Percentiles rank a stretch among this genome's conserved stretches.
phyloP scores from a whole-genome alignment of 2,797 vertebrate genomes.

The Microhierax caerulescens region DNA sequence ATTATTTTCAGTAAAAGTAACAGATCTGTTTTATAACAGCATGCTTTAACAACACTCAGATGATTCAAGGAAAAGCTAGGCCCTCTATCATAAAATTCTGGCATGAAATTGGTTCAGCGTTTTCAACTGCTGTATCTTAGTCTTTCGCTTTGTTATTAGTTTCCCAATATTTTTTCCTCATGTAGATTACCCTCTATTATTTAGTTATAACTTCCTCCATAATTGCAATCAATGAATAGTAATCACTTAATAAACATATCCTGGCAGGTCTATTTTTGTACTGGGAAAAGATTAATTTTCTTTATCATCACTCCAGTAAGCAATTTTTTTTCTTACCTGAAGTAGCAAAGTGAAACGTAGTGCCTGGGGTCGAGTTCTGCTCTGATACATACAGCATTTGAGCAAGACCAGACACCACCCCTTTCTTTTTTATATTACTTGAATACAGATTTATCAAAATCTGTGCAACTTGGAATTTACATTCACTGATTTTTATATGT shows the following conservation, averaged over 20 bases:
- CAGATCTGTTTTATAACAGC: constrained; percentile 23
- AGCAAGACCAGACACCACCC: background rate
- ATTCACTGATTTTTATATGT: background rate
- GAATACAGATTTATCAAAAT: background rate
- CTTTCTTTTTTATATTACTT: background rate
- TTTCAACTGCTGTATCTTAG: background rate
- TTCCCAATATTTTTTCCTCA: constrained; percentile 34
- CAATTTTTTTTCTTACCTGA: constrained; percentile 63
- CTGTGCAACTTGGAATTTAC: background rate
- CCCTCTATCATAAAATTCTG: background rate
- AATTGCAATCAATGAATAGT: constrained; percentile 73
- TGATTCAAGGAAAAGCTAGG: background rate
- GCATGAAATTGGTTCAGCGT: constrained; percentile 20
- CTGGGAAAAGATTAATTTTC: constrained; percentile 76
- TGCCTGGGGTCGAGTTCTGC: background rate
- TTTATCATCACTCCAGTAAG: constrained; percentile 70
- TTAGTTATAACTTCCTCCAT: constrained; percentile 72
- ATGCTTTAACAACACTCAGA: background rate
- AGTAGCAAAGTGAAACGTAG: constrained; percentile 43
- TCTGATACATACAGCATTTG: background rate
- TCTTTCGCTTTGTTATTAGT: constrained; percentile 55
- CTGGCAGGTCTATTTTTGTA: constrained; percentile 73
- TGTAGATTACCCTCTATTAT: constrained; percentile 61
- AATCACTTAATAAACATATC: constrained; percentile 75
- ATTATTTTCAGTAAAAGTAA: background rate